A percentile compares a stretch with the other conserved stretches of the same genome.
These are phyloP conservation scores for Strix aluco DNA, from an alignment of 2,113 vertebrate species.

Conservation along the genomic window DNA sequence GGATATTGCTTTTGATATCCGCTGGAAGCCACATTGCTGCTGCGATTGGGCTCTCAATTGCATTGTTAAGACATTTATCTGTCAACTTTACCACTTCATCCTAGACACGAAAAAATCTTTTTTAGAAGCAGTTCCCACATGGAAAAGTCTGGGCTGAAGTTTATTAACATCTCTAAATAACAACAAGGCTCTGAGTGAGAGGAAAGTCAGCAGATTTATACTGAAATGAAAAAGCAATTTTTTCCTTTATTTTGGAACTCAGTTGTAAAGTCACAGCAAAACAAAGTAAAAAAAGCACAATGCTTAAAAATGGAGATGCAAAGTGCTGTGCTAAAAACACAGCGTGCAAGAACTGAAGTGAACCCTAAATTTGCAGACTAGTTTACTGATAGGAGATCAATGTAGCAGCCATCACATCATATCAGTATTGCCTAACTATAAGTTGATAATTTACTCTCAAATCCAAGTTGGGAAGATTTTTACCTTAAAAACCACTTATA, in stretches of 20 bases:
- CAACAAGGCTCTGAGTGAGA: background rate
- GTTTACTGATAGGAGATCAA: background rate
- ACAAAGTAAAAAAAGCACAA: background rate
- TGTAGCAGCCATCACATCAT: background rate
- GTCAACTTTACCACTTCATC: slow-evolving; percentile 88
- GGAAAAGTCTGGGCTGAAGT: background rate
- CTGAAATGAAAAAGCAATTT: background rate
- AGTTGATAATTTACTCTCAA: background rate
- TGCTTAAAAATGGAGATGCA: background rate
- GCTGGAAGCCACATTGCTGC: slow-evolving; percentile 74
- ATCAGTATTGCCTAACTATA: background rate
- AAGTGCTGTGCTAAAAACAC: background rate
- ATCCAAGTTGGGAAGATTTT: background rate
- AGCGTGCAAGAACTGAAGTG: background rate
- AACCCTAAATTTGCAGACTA: background rate
- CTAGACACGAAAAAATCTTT: slow-evolving; percentile 66
- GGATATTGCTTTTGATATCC: slow-evolving; percentile 93
- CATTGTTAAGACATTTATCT: slow-evolving; percentile 89
- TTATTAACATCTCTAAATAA: background rate
- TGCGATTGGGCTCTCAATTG: slow-evolving; percentile 75
- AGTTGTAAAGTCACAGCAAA: background rate
- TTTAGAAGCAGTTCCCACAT: background rate
- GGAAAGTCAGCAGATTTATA: background rate
- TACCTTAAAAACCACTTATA: background rate
- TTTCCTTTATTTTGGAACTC: background rate